These are phyloP conservation scores for Melanotaenia boesemani DNA, from an alignment of 2,797 vertebrate species.

Conservation along the genomic window DNA sequence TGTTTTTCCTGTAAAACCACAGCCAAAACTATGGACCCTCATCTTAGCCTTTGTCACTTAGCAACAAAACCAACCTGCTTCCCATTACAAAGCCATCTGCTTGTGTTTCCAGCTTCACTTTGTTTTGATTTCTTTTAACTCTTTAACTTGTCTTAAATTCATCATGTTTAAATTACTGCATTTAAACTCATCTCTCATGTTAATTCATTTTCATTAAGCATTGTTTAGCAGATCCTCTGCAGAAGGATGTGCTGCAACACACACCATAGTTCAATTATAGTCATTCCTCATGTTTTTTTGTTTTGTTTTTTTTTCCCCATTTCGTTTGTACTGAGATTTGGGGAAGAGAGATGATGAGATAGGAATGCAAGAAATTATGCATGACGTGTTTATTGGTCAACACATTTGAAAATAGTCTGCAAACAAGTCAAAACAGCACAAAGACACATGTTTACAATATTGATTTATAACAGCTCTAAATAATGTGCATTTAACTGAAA, in stretches of 20 bases:
- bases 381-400: slow-evolving; percentile 47
- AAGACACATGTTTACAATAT: slow-evolving; percentile 21
- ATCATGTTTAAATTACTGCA: slow-evolving; percentile 69
- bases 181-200: slow-evolving; percentile 58
- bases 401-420: slow-evolving; percentile 29
- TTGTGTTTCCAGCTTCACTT: slow-evolving; percentile 74
- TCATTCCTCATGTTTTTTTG: slow-evolving; percentile 48
- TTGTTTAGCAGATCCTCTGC: slow-evolving; percentile 42
- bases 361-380: slow-evolving; percentile 54
- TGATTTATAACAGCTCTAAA: slow-evolving; percentile 12
- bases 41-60: slow-evolving; percentile 83
- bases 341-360: slow-evolving; percentile 35
- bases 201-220: slow-evolving; percentile 71
- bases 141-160: slow-evolving; percentile 64
- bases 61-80: slow-evolving; percentile 82
- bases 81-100: slow-evolving; percentile 82
- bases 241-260: slow-evolving; percentile 39
- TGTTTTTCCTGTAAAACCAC: slow-evolving; percentile 80
- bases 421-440: no score
- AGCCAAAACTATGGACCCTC: slow-evolving; percentile 78
- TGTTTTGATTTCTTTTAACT: slow-evolving; percentile 80
- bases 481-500: slow-evolving; percentile 32
- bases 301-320: slow-evolving; percentile 50
- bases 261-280: slow-evolving; percentile 40
- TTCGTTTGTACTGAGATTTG: slow-evolving; percentile 24